A percentile compares a stretch with the other conserved stretches of the same genome.
These are phyloP conservation scores for Oedothorax gibbosus DNA, from an alignment of 1,140 invertebrate species.

Conservation along the genomic window DNA sequence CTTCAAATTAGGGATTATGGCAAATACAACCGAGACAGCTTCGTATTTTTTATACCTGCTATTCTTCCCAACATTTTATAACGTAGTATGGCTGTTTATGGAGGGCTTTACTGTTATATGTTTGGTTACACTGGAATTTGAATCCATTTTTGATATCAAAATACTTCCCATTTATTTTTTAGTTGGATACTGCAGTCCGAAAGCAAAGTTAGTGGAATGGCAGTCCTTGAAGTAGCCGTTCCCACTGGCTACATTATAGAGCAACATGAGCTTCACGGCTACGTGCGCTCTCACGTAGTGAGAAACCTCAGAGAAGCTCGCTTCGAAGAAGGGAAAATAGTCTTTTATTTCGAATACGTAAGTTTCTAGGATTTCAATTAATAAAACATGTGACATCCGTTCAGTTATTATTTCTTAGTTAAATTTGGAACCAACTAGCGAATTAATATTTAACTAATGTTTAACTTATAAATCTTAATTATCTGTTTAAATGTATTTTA, in stretches of 20 bases:
- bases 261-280: conserved; percentile 87
- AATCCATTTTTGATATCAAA: too few species aligned
- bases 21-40: too few species aligned
- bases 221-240: conserved; percentile 89
- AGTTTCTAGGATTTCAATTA: conserved; percentile 67
- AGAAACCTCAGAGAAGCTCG: conserved; percentile 85
- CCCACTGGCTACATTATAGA: conserved; percentile 95
- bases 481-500: neutral
- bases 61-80: too few species aligned
- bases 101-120: too few species aligned
- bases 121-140: too few species aligned
- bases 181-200: conserved; percentile 85
- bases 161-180: conserved; percentile 66
- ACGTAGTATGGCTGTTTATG: too few species aligned
- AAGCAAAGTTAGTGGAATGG: conserved; percentile 86
- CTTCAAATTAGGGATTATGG: too few species aligned
- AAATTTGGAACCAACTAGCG: neutral
- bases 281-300: conserved; percentile 79
- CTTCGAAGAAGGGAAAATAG: conserved; percentile 82
- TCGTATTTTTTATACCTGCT: too few species aligned
- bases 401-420: neutral
- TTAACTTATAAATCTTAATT: neutral
- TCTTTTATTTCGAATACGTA: conserved; percentile 96
- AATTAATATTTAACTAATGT: neutral
- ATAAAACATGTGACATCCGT: too few species aligned